Evolutionary conservation across 2,888 invertebrate species (phyloP).

Genomic region (Eumerus sabulonum): DNA sequence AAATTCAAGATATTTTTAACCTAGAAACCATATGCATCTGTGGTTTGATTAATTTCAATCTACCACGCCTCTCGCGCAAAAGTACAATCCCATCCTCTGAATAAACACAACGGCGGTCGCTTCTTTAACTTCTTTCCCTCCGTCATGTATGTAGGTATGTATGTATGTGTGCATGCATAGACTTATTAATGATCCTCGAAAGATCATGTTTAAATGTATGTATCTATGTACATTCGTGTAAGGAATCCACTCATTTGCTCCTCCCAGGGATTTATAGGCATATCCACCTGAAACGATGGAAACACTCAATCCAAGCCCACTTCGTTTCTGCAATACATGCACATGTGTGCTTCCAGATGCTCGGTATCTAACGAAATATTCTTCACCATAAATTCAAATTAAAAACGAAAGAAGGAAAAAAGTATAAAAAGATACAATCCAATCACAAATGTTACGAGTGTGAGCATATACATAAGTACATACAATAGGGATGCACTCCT

Average conservation of each 20-base stretch:
- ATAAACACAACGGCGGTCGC: slow-evolving; percentile 35
- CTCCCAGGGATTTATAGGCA: slow-evolving; percentile 67
- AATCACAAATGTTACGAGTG: slow-evolving; percentile 55
- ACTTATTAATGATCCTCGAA: slow-evolving; percentile 58
- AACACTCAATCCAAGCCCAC: slow-evolving; percentile 52
- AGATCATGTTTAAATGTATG: slow-evolving; percentile 14
- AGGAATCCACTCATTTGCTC: slow-evolving; percentile 46
- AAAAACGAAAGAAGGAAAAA: slow-evolving; percentile 56
- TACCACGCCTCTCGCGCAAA: slow-evolving; percentile 66
- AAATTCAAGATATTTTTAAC: slow-evolving; percentile 60
- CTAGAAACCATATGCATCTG: slow-evolving; percentile 67
- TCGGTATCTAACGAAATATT: slow-evolving; percentile 44
- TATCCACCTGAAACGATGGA: slow-evolving; percentile 67
- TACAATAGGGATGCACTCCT: slow-evolving; percentile 44
- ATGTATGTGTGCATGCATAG: slow-evolving; percentile 37
- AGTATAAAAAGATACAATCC: slow-evolving; percentile 49
- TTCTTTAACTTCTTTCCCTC: background rate
- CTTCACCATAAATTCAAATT: slow-evolving; percentile 68
- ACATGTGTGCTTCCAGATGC: slow-evolving; percentile 54
- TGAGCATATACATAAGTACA: slow-evolving; percentile 22
- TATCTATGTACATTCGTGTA: background rate
- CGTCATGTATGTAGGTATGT: background rate
- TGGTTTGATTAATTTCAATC: slow-evolving; percentile 63
- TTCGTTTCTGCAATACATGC: slow-evolving; percentile 20
- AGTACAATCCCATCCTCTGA: slow-evolving; percentile 47